Evolutionary conservation across 1,140 invertebrate species (phyloP), one percentile per base, ranked within the genome.

Genomic region (Drosophila ercepeae): DNA sequence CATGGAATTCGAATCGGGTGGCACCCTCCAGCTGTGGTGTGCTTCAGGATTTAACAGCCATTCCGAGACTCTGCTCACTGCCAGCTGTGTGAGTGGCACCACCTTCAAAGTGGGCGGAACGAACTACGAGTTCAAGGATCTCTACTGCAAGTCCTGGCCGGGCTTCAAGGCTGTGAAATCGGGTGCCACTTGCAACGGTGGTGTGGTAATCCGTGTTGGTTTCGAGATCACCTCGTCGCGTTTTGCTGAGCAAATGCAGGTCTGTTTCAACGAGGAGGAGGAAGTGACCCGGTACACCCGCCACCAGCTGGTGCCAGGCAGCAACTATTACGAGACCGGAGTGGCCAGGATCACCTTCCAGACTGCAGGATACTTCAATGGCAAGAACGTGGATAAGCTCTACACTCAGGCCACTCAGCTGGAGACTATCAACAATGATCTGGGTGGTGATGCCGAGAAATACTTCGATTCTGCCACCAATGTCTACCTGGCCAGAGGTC

Each of bases 401-500:
- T 93, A 92, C 58, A 91, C 76, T 0, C 65, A 81, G 42, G 61
- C 50, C 18, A 79, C 54, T 0, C 92, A 93, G 36, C 4, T 89
- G 4, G 34, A 60, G 27, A 91, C 84, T 0, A 71, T 93, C 8
- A 65, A 68, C 14, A 64, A 51, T 0, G 89, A 91, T 3, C 51
- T 93, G 36, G 88, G 84, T n/a, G 79, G 73, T 1, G 73, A 75
- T 63, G 81, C 74, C 1, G 73, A 36, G 1, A 50, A 79, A 39
- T 91, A 89, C 34, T 90, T 91, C 19, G 61, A 91, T n/a, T 46
- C 18, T 11, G 34, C 39, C 14, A 5, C 46, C 2, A 70, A 89
- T 55, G 63, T 90, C 5, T 94, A 78, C 75, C 72, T 95, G 48
- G 92, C 94, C 0, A 92, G 94, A 32, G 95, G 95, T 18, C 95